phyloP scores from a whole-genome alignment of 2,888 invertebrate genomes.

The Cephus pygmeus region DNA sequence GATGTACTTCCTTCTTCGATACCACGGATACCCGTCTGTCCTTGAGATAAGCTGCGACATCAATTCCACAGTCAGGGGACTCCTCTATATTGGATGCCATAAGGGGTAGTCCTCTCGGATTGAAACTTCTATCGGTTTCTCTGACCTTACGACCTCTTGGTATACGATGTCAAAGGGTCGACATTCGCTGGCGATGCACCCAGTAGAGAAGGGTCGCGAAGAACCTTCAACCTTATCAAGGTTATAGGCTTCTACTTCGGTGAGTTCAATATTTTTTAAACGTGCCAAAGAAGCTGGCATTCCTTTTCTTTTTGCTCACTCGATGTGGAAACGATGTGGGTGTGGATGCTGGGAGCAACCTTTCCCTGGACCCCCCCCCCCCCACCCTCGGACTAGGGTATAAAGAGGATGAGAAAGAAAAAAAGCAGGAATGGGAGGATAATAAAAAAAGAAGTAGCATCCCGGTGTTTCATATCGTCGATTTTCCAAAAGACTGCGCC shows the following conservation, averaged over 20 bases:
- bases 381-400: background rate
- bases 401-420: conserved; percentile 21
- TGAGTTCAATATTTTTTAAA: conserved; percentile 52
- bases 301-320: conserved; percentile 28
- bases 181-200: background rate
- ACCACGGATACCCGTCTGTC: background rate
- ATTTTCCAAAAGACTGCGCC: conserved; percentile 60
- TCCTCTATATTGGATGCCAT: background rate
- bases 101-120: background rate
- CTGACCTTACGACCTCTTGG: background rate
- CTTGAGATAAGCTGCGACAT: background rate
- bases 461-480: conserved; percentile 59
- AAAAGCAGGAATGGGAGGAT: background rate
- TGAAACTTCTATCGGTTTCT: background rate
- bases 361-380: background rate
- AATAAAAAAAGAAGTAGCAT: conserved; percentile 2
- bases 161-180: background rate
- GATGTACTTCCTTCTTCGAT: background rate
- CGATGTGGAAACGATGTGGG: background rate
- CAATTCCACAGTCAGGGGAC: background rate
- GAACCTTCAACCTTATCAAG: conserved; percentile 1
- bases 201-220: background rate
- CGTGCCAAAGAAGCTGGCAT: conserved; percentile 28
- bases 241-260: conserved; percentile 46
- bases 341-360: background rate